These are phyloP conservation scores for Steinernema khuongi DNA, from an alignment of 1,140 invertebrate genomes.

Conservation along the genomic window DNA sequence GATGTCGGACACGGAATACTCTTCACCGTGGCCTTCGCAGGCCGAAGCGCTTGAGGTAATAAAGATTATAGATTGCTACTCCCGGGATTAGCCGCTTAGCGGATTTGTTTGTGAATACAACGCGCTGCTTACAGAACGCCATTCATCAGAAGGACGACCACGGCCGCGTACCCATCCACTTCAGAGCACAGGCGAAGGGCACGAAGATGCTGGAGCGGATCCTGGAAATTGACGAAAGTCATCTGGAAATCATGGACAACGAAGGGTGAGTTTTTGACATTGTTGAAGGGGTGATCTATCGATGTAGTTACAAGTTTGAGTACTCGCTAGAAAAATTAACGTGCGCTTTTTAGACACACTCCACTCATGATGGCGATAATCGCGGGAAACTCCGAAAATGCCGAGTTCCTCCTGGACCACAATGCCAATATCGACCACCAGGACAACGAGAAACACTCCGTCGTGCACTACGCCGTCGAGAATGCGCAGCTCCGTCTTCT, in stretches of 20 bases:
- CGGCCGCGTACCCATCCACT: not conserved
- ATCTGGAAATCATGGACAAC: not conserved
- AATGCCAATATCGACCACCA: not conserved
- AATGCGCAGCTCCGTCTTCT: not conserved
- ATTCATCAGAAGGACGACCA: not conserved
- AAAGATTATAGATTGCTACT: not conserved
- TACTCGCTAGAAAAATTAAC: too few species aligned
- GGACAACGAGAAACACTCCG: not conserved
- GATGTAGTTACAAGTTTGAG: too few species aligned
- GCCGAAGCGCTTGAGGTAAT: slow-evolving; percentile 3
- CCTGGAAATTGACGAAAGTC: slow-evolving; percentile 1
- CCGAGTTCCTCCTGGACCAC: not conserved
- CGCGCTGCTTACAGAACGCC: not conserved
- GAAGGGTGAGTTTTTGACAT: slow-evolving; percentile 2
- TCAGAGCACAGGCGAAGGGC: slow-evolving; percentile 4
- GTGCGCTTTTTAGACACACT: not conserved
- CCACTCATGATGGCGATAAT: slow-evolving; percentile 1
- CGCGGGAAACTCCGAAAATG: not conserved
- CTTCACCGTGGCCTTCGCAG: slow-evolving; percentile 15
- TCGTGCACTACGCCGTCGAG: slow-evolving; percentile 3
- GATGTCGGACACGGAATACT: slow-evolving; percentile 17
- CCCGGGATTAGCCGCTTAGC: not conserved
- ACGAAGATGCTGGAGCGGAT: not conserved
- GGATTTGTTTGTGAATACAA: not conserved
- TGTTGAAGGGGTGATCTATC: too few species aligned